Base-by-base conservation (phyloP, 2,888 invertebrate genomes). In the Elegia similella region DNA sequence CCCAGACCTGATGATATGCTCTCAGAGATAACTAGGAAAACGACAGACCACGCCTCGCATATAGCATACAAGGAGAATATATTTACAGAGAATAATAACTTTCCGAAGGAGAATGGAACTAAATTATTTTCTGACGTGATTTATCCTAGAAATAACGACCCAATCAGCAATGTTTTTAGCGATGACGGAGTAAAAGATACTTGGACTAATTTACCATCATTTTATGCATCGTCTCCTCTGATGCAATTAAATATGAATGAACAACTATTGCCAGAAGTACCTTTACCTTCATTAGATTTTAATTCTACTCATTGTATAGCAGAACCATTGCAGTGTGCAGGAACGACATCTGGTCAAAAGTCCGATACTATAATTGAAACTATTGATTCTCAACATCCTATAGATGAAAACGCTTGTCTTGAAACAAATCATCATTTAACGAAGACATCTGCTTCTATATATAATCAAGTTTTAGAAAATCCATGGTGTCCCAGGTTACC, bases 401-500 rank as follows among this genome's bases (percentile, higher is more conserved):
- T 30, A 2, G 29, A 56, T 16, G 42, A 42, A 29, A 47, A 42
- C 29, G 3, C 29, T 13, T 47, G 29, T 30, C 7, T 44, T n/a
- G 54, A 55, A 32, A 1, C 54, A 17, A 17, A 5, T n/a, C 16
- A 32, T 2, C 43, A 55, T 1, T 42, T 23, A 7, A 29, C 23
- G 15, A 48, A 42, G 29, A 30, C 38, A 60, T 77, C 68, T 67
- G 78, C 70, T 58, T 80, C 82, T 17, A 84, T 92, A 62, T 84
- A 86, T 53, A 93, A 93, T 70, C 84, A 91, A 67, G 92, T 93
- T 15, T 69, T 92, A 65, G 92, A 92, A n/a, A 92, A 87, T 70
- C 94, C 94, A 10, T 94, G 94, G 94, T 84, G 82, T 65, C 88
- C 92, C 2, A 84, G 90, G 44, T 71, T 78, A 50, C 85, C 89